Evolutionary conservation across 2,888 invertebrate genomes (phyloP), one percentile per base, ranked within the genome.

Genomic region (Habrosyne pyritoides): DNA sequence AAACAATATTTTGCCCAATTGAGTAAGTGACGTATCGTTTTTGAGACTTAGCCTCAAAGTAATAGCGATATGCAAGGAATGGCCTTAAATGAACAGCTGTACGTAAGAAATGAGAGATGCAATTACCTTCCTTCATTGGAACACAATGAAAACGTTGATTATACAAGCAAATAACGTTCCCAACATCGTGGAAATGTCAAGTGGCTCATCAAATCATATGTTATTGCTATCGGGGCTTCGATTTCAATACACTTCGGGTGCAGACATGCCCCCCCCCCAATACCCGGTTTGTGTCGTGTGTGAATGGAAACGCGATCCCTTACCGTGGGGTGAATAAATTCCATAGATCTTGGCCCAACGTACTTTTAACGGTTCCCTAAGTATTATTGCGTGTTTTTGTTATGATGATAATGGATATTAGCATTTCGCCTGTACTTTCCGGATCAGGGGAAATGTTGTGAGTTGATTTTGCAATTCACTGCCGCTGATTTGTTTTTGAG

Each of bases 361-460:
- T 80, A 83, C 78, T 81, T 81, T 82, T 83, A 83, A 84, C 84
- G 83, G 83, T 78, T 75, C 71, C 64, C 56, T 74, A 73, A 75
- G 73, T 75, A 70, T 75, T 79, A 73, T 79, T 78, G 73, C 68
- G 56, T 73, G 74, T 75, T 79, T 78, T 80, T 81, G 78, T 78
- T 79, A 77, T 78, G 78, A 79, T 78, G 78, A 80, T 80, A 55
- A 73, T 71, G 66, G 64, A 67, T 70, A 61, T 64, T 67, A 69
- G 75, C 68, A 50, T 50, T 50, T 50, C 28, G 26, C 28, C 28
- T 10, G 28, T 8, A 50, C 26, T 28, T 28, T 30, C 30, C 30
- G 26, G 50, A 28, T 28, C 28, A n/a, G 18, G 28, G 50, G 50
- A 28, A 28, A 50, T 42, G 42, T 42, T 42, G 7, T 18, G 18